These are phyloP conservation scores for Coccyzus lansbergi DNA, from an alignment of 2,797 vertebrate genomes.

Conservation along the genomic window DNA sequence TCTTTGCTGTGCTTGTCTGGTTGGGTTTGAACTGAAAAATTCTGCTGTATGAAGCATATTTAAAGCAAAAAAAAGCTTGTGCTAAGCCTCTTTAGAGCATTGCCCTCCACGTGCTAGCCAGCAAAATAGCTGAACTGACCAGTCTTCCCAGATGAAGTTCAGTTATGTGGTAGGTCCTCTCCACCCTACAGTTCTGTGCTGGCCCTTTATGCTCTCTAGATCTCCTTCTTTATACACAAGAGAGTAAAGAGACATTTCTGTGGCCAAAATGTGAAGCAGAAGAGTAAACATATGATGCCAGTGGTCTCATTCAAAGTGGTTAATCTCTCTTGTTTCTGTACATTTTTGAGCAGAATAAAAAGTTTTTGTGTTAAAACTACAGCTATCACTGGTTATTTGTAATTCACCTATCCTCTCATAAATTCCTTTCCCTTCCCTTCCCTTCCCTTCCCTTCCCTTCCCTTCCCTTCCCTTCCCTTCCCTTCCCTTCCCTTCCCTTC, in stretches of 20 bases:
- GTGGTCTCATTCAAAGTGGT: not conserved
- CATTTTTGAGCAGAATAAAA: conserved; percentile 17
- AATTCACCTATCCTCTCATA: too few relatives aligned
- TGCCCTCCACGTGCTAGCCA: not conserved
- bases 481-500: too few relatives aligned
- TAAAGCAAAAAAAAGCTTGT: not conserved
- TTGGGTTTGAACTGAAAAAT: not conserved
- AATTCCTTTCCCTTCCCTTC: not conserved
- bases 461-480: too few relatives aligned
- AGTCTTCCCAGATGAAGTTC: not conserved
- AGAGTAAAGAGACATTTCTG: not conserved
- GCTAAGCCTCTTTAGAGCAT: not conserved
- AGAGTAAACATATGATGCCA: not conserved
- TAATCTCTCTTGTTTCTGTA: not conserved
- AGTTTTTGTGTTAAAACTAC: not conserved
- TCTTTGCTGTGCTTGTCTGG: not conserved
- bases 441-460: too few relatives aligned
- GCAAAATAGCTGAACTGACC: not conserved
- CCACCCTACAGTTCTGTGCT: not conserved
- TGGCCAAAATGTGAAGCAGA: not conserved
- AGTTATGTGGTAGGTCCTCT: not conserved
- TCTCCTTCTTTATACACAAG: not conserved
- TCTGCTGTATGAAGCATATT: not conserved
- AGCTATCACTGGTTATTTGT: not conserved
- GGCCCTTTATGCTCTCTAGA: not conserved